Percentiles rank a stretch among this genome's conserved stretches.
phyloP scores from a whole-genome alignment of 2,113 vertebrate species.

The Caloenas nicobarica region DNA sequence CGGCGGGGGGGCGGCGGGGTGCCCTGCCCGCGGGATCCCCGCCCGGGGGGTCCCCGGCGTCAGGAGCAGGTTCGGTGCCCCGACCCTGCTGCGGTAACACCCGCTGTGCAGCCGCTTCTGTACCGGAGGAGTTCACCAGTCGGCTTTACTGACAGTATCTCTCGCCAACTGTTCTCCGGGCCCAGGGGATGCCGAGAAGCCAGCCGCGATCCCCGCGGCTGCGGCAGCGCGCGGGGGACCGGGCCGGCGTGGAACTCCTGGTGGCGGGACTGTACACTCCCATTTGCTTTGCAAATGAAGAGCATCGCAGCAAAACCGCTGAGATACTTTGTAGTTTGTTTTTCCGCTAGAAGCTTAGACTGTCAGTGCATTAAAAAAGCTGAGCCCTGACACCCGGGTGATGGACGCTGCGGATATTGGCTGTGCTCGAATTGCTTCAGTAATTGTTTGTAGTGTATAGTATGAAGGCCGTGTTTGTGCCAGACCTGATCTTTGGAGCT shows the following conservation, averaged over 20 bases:
- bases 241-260: neutral
- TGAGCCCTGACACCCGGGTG: fast-evolving
- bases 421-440: neutral
- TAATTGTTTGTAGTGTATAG: neutral
- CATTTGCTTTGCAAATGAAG: neutral
- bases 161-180: fast-evolving
- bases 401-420: fast-evolving
- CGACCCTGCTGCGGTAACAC: neutral
- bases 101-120: fast-evolving
- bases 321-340: neutral
- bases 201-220: fast-evolving
- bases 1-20: neutral
- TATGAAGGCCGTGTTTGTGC: neutral
- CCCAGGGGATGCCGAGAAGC: neutral
- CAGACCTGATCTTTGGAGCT: neutral
- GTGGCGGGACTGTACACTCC: neutral
- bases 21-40: neutral
- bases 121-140: fast-evolving
- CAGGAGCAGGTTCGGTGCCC: neutral
- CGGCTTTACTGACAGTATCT: fast-evolving
- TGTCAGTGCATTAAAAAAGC: neutral
- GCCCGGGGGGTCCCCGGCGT: too few species aligned
- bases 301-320: neutral
- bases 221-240: fast-evolving
- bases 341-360: fast-evolving